Percentiles rank a stretch among this genome's conserved stretches.
Evolutionary conservation across 2,888 invertebrate species (phyloP).

Genomic region (Hypselothyrea guttata): DNA sequence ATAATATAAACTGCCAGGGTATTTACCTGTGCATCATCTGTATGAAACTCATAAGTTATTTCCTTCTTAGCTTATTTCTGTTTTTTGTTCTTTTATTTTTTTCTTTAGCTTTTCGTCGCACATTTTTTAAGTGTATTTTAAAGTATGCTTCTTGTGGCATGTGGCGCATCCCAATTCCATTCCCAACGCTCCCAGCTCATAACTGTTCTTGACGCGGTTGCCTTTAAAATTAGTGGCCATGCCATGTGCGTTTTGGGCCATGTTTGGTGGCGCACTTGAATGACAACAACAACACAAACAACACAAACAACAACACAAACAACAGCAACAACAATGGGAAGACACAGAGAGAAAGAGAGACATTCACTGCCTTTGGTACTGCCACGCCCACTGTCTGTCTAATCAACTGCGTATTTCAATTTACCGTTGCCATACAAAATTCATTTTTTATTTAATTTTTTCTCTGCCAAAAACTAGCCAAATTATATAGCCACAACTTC

Average conservation of each 20-base stretch:
- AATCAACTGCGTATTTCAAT: constrained; percentile 72
- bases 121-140: constrained; percentile 62
- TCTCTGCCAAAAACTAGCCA: constrained; percentile 27
- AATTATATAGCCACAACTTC: neutral
- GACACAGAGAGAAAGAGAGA: constrained; percentile 11
- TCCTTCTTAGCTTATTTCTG: constrained; percentile 3
- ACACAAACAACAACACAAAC: constrained; percentile 37
- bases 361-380: constrained; percentile 31
- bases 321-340: constrained; percentile 29
- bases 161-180: constrained; percentile 55
- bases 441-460: constrained; percentile 9
- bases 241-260: constrained; percentile 70
- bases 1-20: too few species aligned
- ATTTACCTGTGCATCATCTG: constrained; percentile 5
- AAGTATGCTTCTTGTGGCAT: constrained; percentile 46
- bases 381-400: constrained; percentile 46
- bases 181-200: constrained; percentile 61
- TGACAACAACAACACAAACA: constrained; percentile 52
- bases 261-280: constrained; percentile 59
- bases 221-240: constrained; percentile 68
- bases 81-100: constrained; percentile 9
- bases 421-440: constrained; percentile 55
- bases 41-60: constrained; percentile 6
- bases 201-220: constrained; percentile 76
- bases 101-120: constrained; percentile 49